These are phyloP conservation scores for Mesochorus sp. DNA, from an alignment of 2,888 invertebrate genomes.

Conservation along the genomic window DNA sequence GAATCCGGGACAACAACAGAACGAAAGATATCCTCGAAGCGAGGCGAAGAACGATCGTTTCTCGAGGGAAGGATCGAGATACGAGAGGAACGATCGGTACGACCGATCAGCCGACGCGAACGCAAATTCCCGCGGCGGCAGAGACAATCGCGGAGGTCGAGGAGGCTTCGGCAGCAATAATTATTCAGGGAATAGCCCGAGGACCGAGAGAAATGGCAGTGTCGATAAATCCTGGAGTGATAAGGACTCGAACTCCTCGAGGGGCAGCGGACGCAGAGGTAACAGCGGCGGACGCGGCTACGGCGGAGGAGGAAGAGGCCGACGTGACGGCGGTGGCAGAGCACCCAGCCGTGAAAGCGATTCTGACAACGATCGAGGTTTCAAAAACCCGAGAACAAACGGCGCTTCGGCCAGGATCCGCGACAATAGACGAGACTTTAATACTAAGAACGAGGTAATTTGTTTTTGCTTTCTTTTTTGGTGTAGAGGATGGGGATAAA, in stretches of 20 bases:
- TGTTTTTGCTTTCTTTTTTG: not conserved
- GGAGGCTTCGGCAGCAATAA: slow-evolving; percentile 48
- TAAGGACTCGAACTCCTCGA: slow-evolving; percentile 74
- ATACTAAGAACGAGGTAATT: slow-evolving; percentile 41
- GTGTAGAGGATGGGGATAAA: no score
- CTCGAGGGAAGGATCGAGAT: slow-evolving; percentile 56
- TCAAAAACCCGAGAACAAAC: slow-evolving; percentile 34
- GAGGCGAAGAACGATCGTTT: slow-evolving; percentile 69
- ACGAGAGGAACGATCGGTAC: slow-evolving; percentile 56
- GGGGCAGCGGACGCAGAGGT: slow-evolving; percentile 67
- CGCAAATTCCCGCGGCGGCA: slow-evolving; percentile 50
- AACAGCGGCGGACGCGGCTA: slow-evolving; percentile 62
- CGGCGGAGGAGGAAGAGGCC: slow-evolving; percentile 42
- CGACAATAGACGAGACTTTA: slow-evolving; percentile 48
- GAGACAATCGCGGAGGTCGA: slow-evolving; percentile 53
- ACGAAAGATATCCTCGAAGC: slow-evolving; percentile 58
- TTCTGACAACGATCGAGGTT: no score
- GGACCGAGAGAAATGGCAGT: slow-evolving; percentile 63
- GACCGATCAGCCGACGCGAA: slow-evolving; percentile 52
- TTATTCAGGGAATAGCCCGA: slow-evolving; percentile 57
- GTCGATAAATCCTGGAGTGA: slow-evolving; percentile 72
- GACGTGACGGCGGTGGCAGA: slow-evolving; percentile 31
- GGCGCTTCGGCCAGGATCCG: slow-evolving; percentile 33
- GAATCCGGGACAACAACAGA: slow-evolving; percentile 41
- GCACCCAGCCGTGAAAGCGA: slow-evolving; percentile 36